Base-by-base conservation (phyloP, 92 coral and sea anemone genomes). In the Epizoanthus rinbou region DNA sequence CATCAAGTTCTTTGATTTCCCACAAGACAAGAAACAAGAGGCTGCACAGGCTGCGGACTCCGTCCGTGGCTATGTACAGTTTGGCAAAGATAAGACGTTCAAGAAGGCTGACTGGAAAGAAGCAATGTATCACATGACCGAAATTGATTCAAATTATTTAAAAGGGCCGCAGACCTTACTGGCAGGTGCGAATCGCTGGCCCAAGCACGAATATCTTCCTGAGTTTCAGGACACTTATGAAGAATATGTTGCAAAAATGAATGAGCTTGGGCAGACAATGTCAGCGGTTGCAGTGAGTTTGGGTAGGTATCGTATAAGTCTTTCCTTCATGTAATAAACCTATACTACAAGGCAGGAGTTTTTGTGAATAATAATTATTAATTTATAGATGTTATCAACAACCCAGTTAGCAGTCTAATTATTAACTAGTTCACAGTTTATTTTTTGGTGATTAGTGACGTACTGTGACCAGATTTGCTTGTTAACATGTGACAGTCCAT, bases 101-200 rank as follows among this genome's bases (percentile, higher is more conserved):
- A 76, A 86, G 25, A 73, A 85, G 54, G 64, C 91, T 2, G 98
- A 94, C 56, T 94, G 98, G 98, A 92, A 92, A 33, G 98, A 94
- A 52, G 95, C 95, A 11, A 69, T 94, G 23, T 94, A 94, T 68
- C 86, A 92, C 50, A 85, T 91, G 69, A 86, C 84, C 7, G 95
- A 92, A 8, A 72, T 88, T 79, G 85, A 80, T 72, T 73, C 80
- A 39, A 54, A 62, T 5, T 65, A 43, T 39, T 66, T 76, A 16
- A 69, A 58, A 65, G 92, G 86, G 35, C 75, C 66, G 3, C 93
- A 91, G 81, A 67, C 73, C 56, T 73, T 79, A 3, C 73, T 91
- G 47, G 86, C 84, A 69, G 89, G 93, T 18, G 41, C 8, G 45
- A 92, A 87, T 54, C 95, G 89, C 39, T 94, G 87, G 89, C 95